Conservation (phyloP, 2,888 invertebrate species). For the Sarcophaga variegata region DNA sequence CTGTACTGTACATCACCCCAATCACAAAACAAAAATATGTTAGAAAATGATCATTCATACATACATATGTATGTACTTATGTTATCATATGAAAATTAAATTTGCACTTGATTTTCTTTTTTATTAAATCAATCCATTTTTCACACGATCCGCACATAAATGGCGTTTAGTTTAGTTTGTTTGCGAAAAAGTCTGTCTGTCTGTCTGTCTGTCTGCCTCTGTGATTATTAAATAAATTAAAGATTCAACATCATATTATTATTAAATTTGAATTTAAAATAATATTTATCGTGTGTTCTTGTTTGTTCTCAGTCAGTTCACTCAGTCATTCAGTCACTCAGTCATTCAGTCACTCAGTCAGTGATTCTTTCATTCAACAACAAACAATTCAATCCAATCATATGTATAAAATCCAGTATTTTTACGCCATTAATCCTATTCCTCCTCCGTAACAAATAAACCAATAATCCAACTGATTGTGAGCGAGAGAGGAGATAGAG, state of each 20-base stretch:
- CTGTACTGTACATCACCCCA: too few species aligned
- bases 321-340: too few species aligned
- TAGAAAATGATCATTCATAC: neutral
- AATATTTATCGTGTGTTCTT: neutral
- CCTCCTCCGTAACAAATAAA: too few species aligned
- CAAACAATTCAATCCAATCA: too few species aligned
- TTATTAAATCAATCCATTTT: neutral
- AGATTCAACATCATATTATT: constrained; percentile 8
- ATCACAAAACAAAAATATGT: neutral
- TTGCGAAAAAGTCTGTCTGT: neutral
- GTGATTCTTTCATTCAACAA: too few species aligned
- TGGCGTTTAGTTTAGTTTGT: neutral
- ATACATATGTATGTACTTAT: too few species aligned
- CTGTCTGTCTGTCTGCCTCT: neutral
- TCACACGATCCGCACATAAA: neutral
- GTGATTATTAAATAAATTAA: constrained; percentile 11
- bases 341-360: too few species aligned
- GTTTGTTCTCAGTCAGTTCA: neutral
- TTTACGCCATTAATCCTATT: too few species aligned
- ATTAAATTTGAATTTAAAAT: constrained; percentile 16
- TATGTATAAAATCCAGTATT: too few species aligned
- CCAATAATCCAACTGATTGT: too few species aligned
- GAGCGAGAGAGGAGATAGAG: too few species aligned
- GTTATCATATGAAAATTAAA: too few species aligned
- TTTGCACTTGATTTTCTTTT: neutral